Base-by-base conservation (phyloP, 2,113 vertebrate genomes). In the Ornithorhynchus anatinus region DNA sequence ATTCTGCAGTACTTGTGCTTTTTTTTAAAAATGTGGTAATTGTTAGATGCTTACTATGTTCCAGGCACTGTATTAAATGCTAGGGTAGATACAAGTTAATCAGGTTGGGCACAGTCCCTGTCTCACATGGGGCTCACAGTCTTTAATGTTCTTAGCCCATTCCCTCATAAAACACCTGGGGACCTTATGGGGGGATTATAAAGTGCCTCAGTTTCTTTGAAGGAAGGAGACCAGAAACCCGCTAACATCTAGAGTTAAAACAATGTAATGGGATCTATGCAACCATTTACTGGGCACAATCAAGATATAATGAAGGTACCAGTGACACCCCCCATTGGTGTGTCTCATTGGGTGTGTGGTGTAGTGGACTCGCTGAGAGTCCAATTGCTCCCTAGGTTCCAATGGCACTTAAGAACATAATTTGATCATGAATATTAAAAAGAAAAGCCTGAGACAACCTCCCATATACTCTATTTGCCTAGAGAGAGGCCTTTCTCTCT, bases 331-430 rank as follows among this genome's bases (percentile, higher is more conserved):
- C n/a, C n/a, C n/a, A n/a, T n/a, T n/a, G n/a, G n/a, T n/a, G n/a
- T n/a, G n/a, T n/a, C n/a, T n/a, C n/a, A n/a, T n/a, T n/a, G n/a
- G n/a, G n/a, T n/a, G n/a, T n/a, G n/a, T n/a, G n/a, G n/a, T n/a
- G n/a, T n/a, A n/a, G n/a, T n/a, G n/a, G n/a, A 85, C 84, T 80
- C 69, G 75, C 69, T 58, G 75, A 77, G 63, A n/a, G 66, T 84
- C 29, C 63, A 77, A 81, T 77, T 75, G 80, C 81, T 81, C 75
- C 66, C 42, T 39, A 69, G 60, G 69, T 80, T 81, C 69, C 72
- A 75, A 75, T 77, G 80, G 66, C 78, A 75, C n/a, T 87, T 80
- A 84, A 85, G 77, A 84, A 72, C 84, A 77, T 80, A 80, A 87
- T 87, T 80, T 69, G 66, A 79, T 81, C 83, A 79, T 87, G 84